Conservation (phyloP, 2,888 invertebrate genomes). For the Phragmatobia fuliginosa region DNA sequence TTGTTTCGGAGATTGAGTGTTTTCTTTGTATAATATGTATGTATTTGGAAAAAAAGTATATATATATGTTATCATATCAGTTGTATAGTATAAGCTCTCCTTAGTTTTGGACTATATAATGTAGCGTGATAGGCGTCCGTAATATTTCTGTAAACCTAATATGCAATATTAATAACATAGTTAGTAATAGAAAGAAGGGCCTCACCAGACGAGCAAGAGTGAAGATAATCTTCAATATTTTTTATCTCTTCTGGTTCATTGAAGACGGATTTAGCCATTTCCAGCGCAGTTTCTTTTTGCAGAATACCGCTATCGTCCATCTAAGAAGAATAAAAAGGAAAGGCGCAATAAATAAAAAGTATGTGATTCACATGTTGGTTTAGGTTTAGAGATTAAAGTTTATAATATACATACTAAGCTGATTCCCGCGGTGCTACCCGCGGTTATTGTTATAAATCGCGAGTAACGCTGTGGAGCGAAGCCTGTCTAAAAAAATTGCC, state of each 20-base stretch:
- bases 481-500: too few species aligned
- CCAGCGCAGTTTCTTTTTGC: conserved; percentile 69
- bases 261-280: conserved; percentile 69
- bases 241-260: conserved; percentile 71
- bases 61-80: too few species aligned
- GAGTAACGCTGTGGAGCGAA: too few species aligned
- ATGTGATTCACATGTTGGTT: not conserved
- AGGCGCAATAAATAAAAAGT: not conserved
- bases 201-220: conserved; percentile 72
- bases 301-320: conserved; percentile 72
- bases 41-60: too few species aligned
- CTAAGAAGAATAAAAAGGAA: conserved; percentile 44
- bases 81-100: too few species aligned
- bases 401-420: too few species aligned
- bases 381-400: not conserved
- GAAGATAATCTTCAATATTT: conserved; percentile 67
- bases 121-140: too few species aligned
- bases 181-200: not conserved
- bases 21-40: too few species aligned
- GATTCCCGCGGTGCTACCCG: too few species aligned
- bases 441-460: too few species aligned
- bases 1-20: too few species aligned
- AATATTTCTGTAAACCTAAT: not conserved
- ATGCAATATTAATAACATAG: not conserved
- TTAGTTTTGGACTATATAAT: too few species aligned